These are phyloP conservation scores for Drosophila anomelani DNA, from an alignment of 2,888 invertebrate genomes.

Conservation along the genomic window DNA sequence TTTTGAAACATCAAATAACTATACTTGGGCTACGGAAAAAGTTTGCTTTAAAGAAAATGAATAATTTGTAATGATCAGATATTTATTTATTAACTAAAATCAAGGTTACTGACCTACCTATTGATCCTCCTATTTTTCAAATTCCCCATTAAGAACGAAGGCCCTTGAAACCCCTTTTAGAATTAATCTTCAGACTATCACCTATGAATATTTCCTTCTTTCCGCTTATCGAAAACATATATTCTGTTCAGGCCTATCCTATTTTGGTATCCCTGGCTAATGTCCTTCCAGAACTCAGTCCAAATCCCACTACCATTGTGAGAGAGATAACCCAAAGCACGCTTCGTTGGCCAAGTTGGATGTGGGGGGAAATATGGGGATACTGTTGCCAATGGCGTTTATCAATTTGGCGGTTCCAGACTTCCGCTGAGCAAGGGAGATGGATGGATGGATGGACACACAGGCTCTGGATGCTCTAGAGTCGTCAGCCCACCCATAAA, in stretches of 20 bases:
- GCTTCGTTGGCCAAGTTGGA: conserved; percentile 63
- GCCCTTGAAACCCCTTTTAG: not conserved
- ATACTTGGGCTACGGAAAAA: not conserved
- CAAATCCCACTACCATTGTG: conserved; percentile 39
- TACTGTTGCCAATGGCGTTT: conserved; percentile 77
- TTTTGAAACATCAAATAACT: not conserved
- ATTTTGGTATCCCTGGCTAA: conserved; percentile 30
- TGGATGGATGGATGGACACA: conserved; percentile 15
- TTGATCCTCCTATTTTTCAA: not conserved
- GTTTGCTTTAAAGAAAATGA: too few relatives aligned
- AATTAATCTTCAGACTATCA: not conserved
- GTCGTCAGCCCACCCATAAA: conserved; percentile 69
- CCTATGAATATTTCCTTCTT: not conserved
- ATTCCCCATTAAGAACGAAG: too few relatives aligned
- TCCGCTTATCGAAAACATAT: not conserved
- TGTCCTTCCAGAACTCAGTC: conserved; percentile 1
- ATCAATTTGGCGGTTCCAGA: conserved; percentile 69
- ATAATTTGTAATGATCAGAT: too few relatives aligned
- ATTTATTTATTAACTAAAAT: not conserved
- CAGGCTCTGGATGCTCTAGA: conserved; percentile 13
- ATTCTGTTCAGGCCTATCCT: not conserved
- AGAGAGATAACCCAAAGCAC: conserved; percentile 40
- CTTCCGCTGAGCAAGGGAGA: conserved; percentile 44
- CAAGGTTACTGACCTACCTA: too few relatives aligned
- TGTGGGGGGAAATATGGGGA: conserved; percentile 18